A percentile compares a stretch with the other conserved stretches of the same genome.
phyloP scores from a whole-genome alignment of 1,140 invertebrate genomes.

The Drosophila equinoxialis region DNA sequence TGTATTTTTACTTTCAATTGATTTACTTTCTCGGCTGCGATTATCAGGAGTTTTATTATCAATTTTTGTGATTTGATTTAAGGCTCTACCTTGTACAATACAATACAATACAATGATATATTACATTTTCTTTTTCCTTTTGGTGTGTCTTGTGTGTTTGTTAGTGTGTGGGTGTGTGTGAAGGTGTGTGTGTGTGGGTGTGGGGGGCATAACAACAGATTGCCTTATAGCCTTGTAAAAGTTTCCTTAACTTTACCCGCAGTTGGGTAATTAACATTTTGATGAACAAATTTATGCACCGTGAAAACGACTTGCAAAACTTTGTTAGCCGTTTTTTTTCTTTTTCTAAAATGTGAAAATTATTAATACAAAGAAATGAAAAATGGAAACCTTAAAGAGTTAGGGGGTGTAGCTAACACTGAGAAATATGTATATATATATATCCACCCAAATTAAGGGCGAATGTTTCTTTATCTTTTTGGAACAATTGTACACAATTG shows the following conservation, averaged over 20 bases:
- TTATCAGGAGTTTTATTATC: conserved; percentile 50
- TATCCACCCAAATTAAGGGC: not conserved
- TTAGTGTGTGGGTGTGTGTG: not conserved
- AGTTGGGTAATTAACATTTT: conserved; percentile 52
- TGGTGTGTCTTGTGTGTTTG: conserved; percentile 3
- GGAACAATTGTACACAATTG: conserved; percentile 6
- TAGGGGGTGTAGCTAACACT: conserved; percentile 1
- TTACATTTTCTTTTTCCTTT: conserved; percentile 9
- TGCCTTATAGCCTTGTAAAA: conserved; percentile 33
- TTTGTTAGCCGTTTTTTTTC: conserved; percentile 7
- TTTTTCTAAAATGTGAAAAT: conserved; percentile 1
- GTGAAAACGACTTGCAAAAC: conserved; percentile 19
- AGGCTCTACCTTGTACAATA: conserved; percentile 53
- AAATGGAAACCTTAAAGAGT: conserved; percentile 1
- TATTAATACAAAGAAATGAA: conserved; percentile 6
- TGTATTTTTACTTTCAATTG: conserved; percentile 13
- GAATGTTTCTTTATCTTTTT: not conserved
- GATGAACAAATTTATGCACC: conserved; percentile 42
- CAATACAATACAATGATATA: conserved; percentile 11
- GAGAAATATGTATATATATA: not conserved
- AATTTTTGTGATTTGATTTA: conserved; percentile 59
- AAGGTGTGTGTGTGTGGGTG: not conserved
- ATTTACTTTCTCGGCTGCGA: conserved; percentile 26
- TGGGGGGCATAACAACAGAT: conserved; percentile 23
- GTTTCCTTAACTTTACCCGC: conserved; percentile 34